phyloP scores from a whole-genome alignment of 30 jellyfish, hydroid and myxozoan species.

The Rhopilema esculentum region DNA sequence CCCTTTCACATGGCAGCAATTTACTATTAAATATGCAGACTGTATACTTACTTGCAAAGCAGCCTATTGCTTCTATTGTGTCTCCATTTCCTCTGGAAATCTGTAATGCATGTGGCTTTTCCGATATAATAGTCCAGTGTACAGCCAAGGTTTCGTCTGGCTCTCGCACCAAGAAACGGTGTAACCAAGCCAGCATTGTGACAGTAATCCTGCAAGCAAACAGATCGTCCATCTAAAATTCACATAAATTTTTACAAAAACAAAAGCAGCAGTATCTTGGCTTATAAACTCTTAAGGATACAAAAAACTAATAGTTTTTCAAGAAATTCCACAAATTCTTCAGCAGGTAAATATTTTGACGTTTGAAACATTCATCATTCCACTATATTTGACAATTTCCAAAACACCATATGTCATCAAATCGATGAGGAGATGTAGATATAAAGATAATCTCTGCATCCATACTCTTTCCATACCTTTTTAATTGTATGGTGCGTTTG shows the following conservation, averaged over 20 bases:
- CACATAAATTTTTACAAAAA: too few species aligned
- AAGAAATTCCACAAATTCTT: too few species aligned
- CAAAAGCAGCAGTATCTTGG: too few species aligned
- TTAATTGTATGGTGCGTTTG: neutral
- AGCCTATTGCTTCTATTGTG: constrained; percentile 51
- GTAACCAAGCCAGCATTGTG: constrained; percentile 56
- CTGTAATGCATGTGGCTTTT: constrained; percentile 52
- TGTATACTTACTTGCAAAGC: constrained; percentile 50
- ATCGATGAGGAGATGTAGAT: too few species aligned
- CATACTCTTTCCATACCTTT: neutral
- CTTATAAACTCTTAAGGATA: too few species aligned
- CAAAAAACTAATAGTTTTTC: too few species aligned
- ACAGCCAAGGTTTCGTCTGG: constrained; percentile 45
- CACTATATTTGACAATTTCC: too few species aligned
- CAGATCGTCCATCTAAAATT: too few species aligned
- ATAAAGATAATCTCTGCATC: neutral
- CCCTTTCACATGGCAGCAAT: neutral
- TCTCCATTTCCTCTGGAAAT: constrained; percentile 62
- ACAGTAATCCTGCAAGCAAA: constrained; percentile 35
- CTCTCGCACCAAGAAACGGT: constrained; percentile 2
- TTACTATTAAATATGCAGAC: too few species aligned
- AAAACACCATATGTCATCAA: too few species aligned
- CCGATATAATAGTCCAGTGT: constrained; percentile 32
- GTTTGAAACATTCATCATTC: too few species aligned
- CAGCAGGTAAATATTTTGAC: too few species aligned